Conservation (phyloP, 2,888 invertebrate species). For the Acleris emargana region DNA sequence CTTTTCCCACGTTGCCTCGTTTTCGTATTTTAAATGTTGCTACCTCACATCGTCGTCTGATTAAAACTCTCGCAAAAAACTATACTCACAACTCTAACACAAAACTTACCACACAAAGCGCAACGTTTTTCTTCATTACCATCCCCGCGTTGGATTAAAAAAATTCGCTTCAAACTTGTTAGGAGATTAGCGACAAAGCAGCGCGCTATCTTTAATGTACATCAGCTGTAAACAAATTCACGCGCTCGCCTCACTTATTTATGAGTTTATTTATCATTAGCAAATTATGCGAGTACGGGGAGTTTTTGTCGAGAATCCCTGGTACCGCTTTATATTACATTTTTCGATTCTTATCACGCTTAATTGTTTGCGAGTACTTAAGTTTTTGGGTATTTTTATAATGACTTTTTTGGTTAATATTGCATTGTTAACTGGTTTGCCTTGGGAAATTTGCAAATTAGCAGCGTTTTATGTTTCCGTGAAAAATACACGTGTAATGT, state of each 20-base stretch:
- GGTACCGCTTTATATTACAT: constrained; percentile 53
- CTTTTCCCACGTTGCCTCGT: too few species aligned
- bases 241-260: constrained; percentile 74
- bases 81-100: constrained; percentile 35
- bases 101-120: constrained; percentile 46
- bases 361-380: constrained; percentile 54
- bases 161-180: constrained; percentile 81
- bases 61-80: too few species aligned
- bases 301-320: constrained; percentile 58
- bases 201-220: constrained; percentile 80
- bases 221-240: constrained; percentile 84
- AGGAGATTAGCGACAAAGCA: constrained; percentile 82
- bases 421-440: constrained; percentile 32
- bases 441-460: constrained; percentile 30
- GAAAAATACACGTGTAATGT: constrained; percentile 1
- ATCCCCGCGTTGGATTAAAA: constrained; percentile 69
- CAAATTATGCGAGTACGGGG: constrained; percentile 80
- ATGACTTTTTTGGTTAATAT: constrained; percentile 34
- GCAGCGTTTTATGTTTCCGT: constrained; percentile 6
- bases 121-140: constrained; percentile 73
- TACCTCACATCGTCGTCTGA: neutral
- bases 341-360: constrained; percentile 64
- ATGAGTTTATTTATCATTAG: constrained; percentile 85
- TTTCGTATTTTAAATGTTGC: too few species aligned
- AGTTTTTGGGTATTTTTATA: constrained; percentile 35